phyloP scores from a whole-genome alignment of 2,797 vertebrate genomes.

The Gila robusta region DNA sequence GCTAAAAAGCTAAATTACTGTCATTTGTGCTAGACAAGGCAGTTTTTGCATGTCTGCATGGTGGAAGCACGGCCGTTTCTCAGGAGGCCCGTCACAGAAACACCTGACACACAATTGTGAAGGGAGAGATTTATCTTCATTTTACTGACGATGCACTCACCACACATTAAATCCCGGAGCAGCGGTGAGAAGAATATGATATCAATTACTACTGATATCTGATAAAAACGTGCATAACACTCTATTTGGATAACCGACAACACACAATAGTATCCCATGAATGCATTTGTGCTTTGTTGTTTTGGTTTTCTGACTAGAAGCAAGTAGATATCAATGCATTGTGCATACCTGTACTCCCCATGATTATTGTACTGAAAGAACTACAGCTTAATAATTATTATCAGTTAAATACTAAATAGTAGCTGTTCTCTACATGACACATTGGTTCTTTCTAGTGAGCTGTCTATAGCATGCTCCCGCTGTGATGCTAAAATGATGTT shows the following conservation, averaged over 20 bases:
- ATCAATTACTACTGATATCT: constrained; percentile 43
- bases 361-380: not conserved
- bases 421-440: not conserved
- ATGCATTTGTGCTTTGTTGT: constrained; percentile 50
- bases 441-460: not conserved
- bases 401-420: not conserved
- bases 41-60: constrained; percentile 57
- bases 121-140: constrained; percentile 66
- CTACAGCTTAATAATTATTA: not conserved
- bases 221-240: constrained; percentile 47
- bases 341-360: not conserved
- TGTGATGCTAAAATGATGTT: not conserved
- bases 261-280: constrained; percentile 15
- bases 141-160: constrained; percentile 56
- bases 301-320: constrained; percentile 19
- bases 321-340: not conserved
- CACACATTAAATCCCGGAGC: constrained; percentile 54
- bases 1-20: constrained; percentile 77
- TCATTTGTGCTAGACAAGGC: constrained; percentile 71
- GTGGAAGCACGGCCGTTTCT: constrained; percentile 58
- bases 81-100: constrained; percentile 52
- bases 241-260: constrained; percentile 43
- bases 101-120: constrained; percentile 53
- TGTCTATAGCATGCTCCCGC: not conserved
- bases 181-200: constrained; percentile 50